Percentiles rank a stretch among this genome's conserved stretches.
These are phyloP conservation scores for Anthopleura sola DNA, from an alignment of 64 coral and sea anemone genomes.

Conservation along the genomic window DNA sequence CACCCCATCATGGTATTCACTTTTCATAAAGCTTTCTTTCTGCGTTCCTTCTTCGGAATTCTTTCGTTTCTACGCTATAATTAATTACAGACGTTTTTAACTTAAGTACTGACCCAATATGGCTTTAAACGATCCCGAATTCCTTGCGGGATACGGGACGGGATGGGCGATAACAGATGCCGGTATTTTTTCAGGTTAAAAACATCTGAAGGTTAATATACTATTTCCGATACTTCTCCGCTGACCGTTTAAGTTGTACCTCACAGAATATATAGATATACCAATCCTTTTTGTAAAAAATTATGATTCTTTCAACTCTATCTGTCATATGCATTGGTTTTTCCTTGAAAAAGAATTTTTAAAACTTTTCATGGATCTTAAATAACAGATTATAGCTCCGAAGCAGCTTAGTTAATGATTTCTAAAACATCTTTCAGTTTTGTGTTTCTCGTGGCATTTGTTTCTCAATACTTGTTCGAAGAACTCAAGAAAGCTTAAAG, in stretches of 20 bases:
- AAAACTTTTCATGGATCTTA: background rate
- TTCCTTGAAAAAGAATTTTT: background rate
- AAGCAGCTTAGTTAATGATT: no score
- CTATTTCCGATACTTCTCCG: background rate
- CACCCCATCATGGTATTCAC: background rate
- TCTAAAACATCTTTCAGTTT: no score
- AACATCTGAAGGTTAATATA: background rate
- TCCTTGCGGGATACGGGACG: background rate
- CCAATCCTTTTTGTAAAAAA: background rate
- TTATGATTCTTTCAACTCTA: background rate
- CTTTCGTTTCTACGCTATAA: background rate
- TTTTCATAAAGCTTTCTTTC: background rate
- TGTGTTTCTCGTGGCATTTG: no score
- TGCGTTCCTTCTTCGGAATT: background rate
- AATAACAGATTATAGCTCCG: background rate
- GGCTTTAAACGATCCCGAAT: background rate
- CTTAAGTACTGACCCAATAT: background rate
- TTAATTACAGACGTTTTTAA: background rate
- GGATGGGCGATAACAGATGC: background rate
- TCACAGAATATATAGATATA: background rate
- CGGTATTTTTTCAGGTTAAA: conserved; percentile 2
- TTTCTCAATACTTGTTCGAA: no score
- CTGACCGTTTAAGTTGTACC: background rate
- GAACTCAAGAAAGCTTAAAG: no score
- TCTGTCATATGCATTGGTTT: background rate